A percentile compares a stretch with the other conserved stretches of the same genome.
Evolutionary conservation across 2,113 vertebrate genomes (phyloP).

Genomic region (Sprattus sprattus): DNA sequence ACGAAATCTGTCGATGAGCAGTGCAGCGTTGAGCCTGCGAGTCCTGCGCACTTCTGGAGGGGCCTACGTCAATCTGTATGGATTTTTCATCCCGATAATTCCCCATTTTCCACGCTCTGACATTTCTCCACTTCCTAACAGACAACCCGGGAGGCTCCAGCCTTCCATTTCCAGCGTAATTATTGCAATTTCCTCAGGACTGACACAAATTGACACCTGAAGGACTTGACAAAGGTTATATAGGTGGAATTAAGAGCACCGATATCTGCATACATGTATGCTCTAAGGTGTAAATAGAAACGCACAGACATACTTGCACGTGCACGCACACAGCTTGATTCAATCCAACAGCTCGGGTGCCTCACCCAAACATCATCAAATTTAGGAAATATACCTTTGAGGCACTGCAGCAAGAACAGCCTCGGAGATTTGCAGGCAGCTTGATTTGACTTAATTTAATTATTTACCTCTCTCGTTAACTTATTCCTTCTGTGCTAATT

Average conservation of each 20-base stretch:
- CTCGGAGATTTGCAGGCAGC: neutral
- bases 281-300: neutral
- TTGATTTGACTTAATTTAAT: conserved; percentile 11
- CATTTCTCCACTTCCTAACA: conserved; percentile 10
- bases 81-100: conserved; percentile 9
- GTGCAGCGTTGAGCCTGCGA: neutral
- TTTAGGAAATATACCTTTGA: neutral
- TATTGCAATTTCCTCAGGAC: neutral
- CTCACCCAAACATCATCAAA: neutral
- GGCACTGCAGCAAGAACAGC: neutral
- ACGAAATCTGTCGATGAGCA: conserved; percentile 3
- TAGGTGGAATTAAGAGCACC: neutral
- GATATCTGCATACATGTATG: neutral
- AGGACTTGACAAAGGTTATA: neutral
- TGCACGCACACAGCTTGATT: neutral
- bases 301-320: neutral
- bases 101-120: conserved; percentile 5
- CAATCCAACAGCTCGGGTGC: neutral
- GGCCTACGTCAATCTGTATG: neutral
- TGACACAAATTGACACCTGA: neutral
- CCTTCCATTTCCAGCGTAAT: neutral
- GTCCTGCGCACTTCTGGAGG: neutral
- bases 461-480: neutral
- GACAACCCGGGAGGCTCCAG: neutral
- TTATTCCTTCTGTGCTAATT: conserved; percentile 27